A percentile compares a stretch with the other conserved stretches of the same genome.
Evolutionary conservation across 2,888 invertebrate species (phyloP).

Genomic region (Thelaira solivaga): DNA sequence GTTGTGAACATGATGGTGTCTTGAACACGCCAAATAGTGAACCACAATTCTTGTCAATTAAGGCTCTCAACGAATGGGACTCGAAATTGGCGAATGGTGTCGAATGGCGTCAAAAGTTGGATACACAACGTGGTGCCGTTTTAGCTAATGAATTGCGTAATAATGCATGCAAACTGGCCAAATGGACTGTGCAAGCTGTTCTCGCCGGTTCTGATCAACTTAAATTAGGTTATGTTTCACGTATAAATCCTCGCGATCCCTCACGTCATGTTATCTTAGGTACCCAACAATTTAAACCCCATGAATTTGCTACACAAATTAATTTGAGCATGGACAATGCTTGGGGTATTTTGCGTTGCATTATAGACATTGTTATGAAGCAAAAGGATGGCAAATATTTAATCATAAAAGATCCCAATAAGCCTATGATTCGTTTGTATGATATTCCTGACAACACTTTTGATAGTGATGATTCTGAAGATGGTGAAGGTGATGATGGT

Average conservation of each 20-base stretch:
- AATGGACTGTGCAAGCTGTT: constrained; percentile 97
- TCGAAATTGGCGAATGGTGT: constrained; percentile 96
- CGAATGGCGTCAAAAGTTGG: constrained; percentile 98
- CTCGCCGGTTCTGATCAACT: constrained; percentile 97
- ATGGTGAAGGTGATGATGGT: constrained; percentile 76
- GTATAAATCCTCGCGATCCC: constrained; percentile 94
- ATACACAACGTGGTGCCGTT: constrained; percentile 98
- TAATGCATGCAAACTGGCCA: constrained; percentile 99
- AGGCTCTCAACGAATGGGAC: constrained; percentile 99
- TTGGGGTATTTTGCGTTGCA: constrained; percentile 98
- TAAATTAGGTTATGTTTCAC: constrained; percentile 99
- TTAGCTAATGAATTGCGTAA: constrained; percentile 98
- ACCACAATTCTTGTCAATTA: constrained; percentile 94
- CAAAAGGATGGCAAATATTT: constrained; percentile 97
- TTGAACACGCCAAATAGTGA: constrained; percentile 91
- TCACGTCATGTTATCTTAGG: constrained; percentile 97
- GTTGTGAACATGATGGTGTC: constrained; percentile 98
- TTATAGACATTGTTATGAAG: constrained; percentile 97
- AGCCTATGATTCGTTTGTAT: constrained; percentile 97
- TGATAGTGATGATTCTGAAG: constrained; percentile 96
- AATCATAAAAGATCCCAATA: constrained; percentile 99
- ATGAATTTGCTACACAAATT: constrained; percentile 98
- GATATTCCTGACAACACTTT: constrained; percentile 99
- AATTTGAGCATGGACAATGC: constrained; percentile 99
- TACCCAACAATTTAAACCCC: constrained; percentile 98